Percentiles rank a stretch among this genome's conserved stretches.
Evolutionary conservation across 2,113 vertebrate species (phyloP).

Genomic region (Microcebus jonahi): DNA sequence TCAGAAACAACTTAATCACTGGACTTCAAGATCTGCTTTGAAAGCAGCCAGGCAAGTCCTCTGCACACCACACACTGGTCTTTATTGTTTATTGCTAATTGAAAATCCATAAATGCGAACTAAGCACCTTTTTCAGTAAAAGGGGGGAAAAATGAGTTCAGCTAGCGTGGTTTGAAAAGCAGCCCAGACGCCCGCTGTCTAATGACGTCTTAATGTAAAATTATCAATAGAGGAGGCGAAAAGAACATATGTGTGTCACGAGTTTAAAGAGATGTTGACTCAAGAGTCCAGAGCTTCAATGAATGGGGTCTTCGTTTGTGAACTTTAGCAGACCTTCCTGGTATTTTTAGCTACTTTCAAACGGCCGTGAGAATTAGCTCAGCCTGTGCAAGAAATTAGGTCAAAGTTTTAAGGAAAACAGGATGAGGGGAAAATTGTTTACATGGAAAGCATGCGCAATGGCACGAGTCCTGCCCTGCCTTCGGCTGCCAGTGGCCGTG

Average conservation of each 20-base stretch:
- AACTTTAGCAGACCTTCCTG: conserved; percentile 29
- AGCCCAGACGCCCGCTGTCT: neutral
- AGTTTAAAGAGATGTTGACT: conserved; percentile 55
- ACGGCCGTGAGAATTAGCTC: conserved; percentile 48
- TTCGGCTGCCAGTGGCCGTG: neutral
- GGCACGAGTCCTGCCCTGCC: neutral
- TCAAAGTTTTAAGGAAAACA: conserved; percentile 76
- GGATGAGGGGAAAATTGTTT: conserved; percentile 69
- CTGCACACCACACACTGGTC: neutral
- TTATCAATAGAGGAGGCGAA: conserved; percentile 23
- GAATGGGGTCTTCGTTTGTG: conserved; percentile 59
- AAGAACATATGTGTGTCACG: neutral
- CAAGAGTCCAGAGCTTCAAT: neutral
- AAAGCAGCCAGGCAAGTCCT: conserved; percentile 12
- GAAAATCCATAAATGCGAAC: conserved; percentile 69
- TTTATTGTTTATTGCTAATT: conserved; percentile 54
- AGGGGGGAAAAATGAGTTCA: conserved; percentile 50
- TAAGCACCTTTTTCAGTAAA: conserved; percentile 53
- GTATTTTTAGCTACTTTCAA: conserved; percentile 67
- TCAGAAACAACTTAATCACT: neutral
- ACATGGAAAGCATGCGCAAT: conserved; percentile 68
- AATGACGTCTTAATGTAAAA: conserved; percentile 64
- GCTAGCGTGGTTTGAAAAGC: conserved; percentile 24
- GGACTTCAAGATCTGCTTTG: conserved; percentile 39
- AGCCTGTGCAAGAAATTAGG: conserved; percentile 74